These are phyloP conservation scores for Platyura marginata DNA, from an alignment of 1,140 invertebrate species.

Conservation along the genomic window DNA sequence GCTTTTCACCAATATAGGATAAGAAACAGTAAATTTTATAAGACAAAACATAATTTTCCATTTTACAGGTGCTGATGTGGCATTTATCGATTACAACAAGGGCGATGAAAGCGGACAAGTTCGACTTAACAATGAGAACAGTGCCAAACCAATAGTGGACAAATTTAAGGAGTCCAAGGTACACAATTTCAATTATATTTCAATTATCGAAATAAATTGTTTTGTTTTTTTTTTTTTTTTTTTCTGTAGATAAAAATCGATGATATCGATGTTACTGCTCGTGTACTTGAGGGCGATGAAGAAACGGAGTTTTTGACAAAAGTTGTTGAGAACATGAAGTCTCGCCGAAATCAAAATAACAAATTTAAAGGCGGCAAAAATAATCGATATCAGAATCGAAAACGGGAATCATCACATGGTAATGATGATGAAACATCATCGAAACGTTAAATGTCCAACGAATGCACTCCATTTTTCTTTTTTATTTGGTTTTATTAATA, in stretches of 20 bases:
- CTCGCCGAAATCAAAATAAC: slow-evolving; percentile 29
- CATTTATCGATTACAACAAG: slow-evolving; percentile 53
- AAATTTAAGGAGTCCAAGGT: slow-evolving; percentile 45
- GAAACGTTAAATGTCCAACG: too few relatives aligned
- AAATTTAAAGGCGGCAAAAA: slow-evolving; percentile 10
- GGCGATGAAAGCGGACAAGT: slow-evolving; percentile 54
- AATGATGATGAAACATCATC: neutral
- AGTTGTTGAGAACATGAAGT: slow-evolving; percentile 37
- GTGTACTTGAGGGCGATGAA: slow-evolving; percentile 45
- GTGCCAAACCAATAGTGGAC: slow-evolving; percentile 40
- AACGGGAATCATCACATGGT: neutral
- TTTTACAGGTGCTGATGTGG: slow-evolving; percentile 33
- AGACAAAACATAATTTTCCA: slow-evolving; percentile 1
- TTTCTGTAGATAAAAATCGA: slow-evolving; percentile 31
- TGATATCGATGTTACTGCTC: slow-evolving; percentile 34
- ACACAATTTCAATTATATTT: neutral
- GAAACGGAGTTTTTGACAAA: slow-evolving; percentile 44
- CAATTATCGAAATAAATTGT: neutral
- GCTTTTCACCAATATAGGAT: too few relatives aligned
- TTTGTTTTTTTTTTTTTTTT: too few relatives aligned
- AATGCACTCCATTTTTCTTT: too few relatives aligned
- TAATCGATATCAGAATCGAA: neutral
- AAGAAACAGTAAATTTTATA: slow-evolving; percentile 1
- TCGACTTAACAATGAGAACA: slow-evolving; percentile 44
- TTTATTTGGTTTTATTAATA: too few relatives aligned